Evolutionary conservation across 35 echinoderm and acorn worm genomes (phyloP).

Genomic region (Apostichopus japonicus): DNA sequence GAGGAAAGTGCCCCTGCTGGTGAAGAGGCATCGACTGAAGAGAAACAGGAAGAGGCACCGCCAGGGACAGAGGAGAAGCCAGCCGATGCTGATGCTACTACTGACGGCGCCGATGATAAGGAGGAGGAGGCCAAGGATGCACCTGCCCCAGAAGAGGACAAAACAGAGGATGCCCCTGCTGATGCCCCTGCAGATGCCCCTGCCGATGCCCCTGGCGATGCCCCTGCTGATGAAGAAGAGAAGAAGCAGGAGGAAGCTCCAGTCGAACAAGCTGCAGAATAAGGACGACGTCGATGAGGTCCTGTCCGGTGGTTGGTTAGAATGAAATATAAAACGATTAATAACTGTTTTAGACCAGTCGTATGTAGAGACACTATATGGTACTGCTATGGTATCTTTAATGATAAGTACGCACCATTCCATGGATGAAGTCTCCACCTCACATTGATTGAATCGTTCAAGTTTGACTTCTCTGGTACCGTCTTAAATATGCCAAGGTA

Average conservation of each 20-base stretch:
- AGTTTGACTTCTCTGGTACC: no score
- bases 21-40: background rate
- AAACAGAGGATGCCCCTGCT: background rate
- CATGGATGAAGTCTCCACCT: no score
- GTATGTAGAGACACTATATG: no score
- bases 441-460: no score
- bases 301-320: background rate
- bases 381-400: no score
- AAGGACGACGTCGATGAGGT: background rate
- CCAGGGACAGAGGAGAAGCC: background rate
- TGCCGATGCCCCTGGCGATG: background rate
- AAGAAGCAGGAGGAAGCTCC: constrained; percentile 12
- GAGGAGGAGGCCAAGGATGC: background rate
- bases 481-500: no score
- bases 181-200: background rate
- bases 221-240: constrained; percentile 24
- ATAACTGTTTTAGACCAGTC: no score
- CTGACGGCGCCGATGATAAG: background rate
- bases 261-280: background rate
- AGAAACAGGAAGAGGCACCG: constrained; percentile 18
- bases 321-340: no score
- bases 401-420: no score
- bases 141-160: background rate
- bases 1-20: background rate
- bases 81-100: background rate